Evolutionary conservation across 2,113 vertebrate genomes (phyloP).

Genomic region (Cryptomyrus ogoouensis): DNA sequence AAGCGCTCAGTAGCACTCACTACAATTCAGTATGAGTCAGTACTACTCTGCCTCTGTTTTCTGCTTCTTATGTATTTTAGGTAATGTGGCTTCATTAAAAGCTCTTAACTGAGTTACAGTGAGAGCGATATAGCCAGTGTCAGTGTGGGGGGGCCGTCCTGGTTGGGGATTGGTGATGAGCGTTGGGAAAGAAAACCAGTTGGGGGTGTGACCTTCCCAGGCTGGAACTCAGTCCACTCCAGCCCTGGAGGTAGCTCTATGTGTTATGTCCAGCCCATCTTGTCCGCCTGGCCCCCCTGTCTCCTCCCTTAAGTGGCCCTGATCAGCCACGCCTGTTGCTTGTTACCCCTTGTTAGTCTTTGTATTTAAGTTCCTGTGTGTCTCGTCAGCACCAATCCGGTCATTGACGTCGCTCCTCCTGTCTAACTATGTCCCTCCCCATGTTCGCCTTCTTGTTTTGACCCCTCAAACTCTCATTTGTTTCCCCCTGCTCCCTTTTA

Average conservation of each 20-base stretch:
- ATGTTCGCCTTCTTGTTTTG: not conserved
- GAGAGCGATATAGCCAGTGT: not conserved
- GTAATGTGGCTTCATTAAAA: not conserved
- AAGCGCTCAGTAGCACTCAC: not conserved
- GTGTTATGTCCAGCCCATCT: not conserved
- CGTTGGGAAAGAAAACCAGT: not conserved
- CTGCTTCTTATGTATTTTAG: not conserved
- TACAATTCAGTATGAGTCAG: not conserved
- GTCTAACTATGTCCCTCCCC: not conserved
- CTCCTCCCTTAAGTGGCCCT: not conserved
- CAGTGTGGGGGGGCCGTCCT: not conserved
- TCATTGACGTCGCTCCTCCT: not conserved
- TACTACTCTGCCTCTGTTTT: not conserved
- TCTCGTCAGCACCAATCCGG: not conserved
- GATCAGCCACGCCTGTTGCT: not conserved
- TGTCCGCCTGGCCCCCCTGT: not conserved
- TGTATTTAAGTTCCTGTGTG: not conserved
- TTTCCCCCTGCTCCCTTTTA: not conserved
- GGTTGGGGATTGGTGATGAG: not conserved
- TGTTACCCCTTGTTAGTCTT: not conserved
- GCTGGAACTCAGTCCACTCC: not conserved
- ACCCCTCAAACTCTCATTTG: not conserved
- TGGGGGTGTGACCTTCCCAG: not conserved
- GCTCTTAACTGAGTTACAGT: not conserved
- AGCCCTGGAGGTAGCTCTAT: not conserved